Evolutionary conservation across 2,113 vertebrate genomes (phyloP).

Genomic region (Gopherus flavomarginatus): DNA sequence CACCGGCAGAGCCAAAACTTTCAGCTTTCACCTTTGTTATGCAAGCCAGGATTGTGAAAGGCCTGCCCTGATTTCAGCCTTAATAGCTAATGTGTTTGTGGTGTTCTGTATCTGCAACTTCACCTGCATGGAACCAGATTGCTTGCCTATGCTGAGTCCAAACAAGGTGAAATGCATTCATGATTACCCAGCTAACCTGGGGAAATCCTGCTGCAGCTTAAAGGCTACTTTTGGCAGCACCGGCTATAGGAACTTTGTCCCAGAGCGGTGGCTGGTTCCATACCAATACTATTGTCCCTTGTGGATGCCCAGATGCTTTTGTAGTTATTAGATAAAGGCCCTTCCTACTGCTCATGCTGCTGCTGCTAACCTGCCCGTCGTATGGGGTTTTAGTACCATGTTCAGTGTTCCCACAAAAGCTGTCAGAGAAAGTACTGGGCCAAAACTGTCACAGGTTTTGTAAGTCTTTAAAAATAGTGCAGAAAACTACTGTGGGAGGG

Average conservation of each 20-base stretch:
- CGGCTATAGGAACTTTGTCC: background rate
- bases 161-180: background rate
- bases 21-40: background rate
- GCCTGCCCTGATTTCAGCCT: background rate
- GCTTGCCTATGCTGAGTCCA: background rate
- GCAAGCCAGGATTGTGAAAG: fast-evolving
- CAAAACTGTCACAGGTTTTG: background rate
- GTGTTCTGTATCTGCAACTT: background rate
- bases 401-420: background rate
- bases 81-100: fast-evolving
- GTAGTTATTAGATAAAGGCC: background rate
- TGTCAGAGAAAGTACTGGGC: background rate
- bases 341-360: background rate
- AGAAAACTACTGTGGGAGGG: constrained; percentile 1
- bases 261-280: background rate
- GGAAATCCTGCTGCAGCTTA: background rate
- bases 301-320: background rate
- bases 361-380: background rate
- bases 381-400: background rate
- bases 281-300: background rate
- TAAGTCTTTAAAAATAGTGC: background rate
- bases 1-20: fast-evolving
- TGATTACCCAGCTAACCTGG: background rate
- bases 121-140: background rate
- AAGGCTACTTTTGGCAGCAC: background rate